A percentile compares a stretch with the other conserved stretches of the same genome.
Evolutionary conservation across 2,113 vertebrate genomes (phyloP).

Genomic region (Benthochromis sp.): DNA sequence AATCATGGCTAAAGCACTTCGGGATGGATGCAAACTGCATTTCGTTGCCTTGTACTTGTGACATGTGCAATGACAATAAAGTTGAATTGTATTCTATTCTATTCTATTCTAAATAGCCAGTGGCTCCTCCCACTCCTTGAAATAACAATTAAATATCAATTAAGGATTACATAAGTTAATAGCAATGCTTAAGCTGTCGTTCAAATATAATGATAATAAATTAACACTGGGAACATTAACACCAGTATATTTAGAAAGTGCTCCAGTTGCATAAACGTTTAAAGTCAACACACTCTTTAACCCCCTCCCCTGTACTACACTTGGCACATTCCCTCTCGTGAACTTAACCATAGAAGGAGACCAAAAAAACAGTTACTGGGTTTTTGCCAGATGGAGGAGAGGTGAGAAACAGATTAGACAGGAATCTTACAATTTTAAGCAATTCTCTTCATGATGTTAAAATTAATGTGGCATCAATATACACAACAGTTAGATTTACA

Average conservation of each 20-base stretch:
- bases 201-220: not conserved
- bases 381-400: not conserved
- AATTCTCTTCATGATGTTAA: not conserved
- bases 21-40: not conserved
- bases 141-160: not conserved
- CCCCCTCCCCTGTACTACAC: rapidly evolving
- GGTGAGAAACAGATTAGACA: not conserved
- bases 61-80: not conserved
- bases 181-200: not conserved
- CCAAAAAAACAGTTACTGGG: not conserved
- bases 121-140: not conserved
- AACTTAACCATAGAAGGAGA: not conserved
- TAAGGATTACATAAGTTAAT: rapidly evolving
- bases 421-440: rapidly evolving
- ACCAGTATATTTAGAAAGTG: not conserved
- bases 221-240: not conserved
- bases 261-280: rapidly evolving
- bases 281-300: rapidly evolving
- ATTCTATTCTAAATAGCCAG: not conserved
- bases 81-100: rapidly evolving
- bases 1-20: rapidly evolving
- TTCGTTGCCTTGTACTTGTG: not conserved
- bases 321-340: rapidly evolving
- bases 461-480: not conserved
- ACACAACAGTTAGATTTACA: not conserved